A percentile compares a stretch with the other conserved stretches of the same genome.
phyloP scores from a whole-genome alignment of 2,113 vertebrate species.

The Galeopterus variegatus region DNA sequence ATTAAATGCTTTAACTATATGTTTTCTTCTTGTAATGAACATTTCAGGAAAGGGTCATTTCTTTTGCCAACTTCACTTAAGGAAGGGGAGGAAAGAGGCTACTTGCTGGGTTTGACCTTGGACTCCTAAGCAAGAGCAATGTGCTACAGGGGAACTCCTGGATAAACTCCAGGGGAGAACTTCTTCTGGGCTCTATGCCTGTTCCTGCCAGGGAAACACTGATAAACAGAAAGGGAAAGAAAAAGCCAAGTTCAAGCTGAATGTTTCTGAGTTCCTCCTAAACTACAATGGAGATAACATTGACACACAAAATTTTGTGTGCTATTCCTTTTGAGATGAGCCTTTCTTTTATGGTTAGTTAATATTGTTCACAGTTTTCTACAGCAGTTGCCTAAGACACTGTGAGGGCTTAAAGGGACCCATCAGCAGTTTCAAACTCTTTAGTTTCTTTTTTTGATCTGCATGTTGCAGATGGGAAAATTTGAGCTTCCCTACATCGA shows the following conservation, averaged over 20 bases:
- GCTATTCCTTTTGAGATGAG: neutral
- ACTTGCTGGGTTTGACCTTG: constrained; percentile 80
- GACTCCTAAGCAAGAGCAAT: constrained; percentile 76
- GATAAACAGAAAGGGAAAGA: constrained; percentile 63
- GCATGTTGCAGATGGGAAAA: neutral
- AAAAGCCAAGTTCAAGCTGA: constrained; percentile 44
- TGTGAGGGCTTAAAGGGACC: neutral
- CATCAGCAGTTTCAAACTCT: neutral
- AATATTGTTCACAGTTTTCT: neutral
- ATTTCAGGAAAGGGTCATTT: constrained; percentile 78
- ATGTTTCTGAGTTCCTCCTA: constrained; percentile 55
- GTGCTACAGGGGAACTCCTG: constrained; percentile 71
- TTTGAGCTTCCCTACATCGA: neutral
- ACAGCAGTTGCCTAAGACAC: neutral
- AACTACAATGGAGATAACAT: neutral
- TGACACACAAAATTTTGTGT: neutral
- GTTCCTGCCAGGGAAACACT: constrained; percentile 59
- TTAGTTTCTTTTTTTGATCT: constrained; percentile 11
- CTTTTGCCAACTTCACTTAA: constrained; percentile 75
- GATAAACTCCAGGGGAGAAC: constrained; percentile 68
- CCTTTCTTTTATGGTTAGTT: neutral
- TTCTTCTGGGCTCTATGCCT: constrained; percentile 59
- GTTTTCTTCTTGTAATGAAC: constrained; percentile 75
- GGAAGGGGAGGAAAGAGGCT: constrained; percentile 65
- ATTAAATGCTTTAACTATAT: neutral